phyloP scores from a whole-genome alignment of 1,140 invertebrate genomes.

The Trachymyrmex septentrionalis region DNA sequence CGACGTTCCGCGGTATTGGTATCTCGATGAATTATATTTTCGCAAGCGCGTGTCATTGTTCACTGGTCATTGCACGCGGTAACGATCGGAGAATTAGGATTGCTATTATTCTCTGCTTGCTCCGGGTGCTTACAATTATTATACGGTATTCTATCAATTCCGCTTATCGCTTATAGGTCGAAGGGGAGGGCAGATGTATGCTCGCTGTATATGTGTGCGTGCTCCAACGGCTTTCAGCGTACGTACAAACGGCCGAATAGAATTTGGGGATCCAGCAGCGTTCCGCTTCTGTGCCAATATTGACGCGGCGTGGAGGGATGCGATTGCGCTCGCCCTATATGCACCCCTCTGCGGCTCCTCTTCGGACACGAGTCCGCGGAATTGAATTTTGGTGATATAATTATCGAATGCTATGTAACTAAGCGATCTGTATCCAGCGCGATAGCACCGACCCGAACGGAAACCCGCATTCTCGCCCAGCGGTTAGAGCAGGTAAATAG shows the following conservation, averaged over 20 bases:
- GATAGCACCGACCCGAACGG: conserved; percentile 22
- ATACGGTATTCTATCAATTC: conserved; percentile 69
- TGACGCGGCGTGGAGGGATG: conserved; percentile 58
- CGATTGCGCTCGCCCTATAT: conserved; percentile 63
- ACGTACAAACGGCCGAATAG: conserved; percentile 47
- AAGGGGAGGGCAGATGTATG: background rate
- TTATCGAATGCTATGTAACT: conserved; percentile 57
- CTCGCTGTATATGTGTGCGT: background rate
- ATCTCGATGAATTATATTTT: conserved; percentile 56
- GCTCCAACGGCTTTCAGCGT: conserved; percentile 22
- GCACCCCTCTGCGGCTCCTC: conserved; percentile 42
- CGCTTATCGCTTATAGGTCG: conserved; percentile 46
- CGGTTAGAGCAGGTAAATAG: conserved; percentile 43
- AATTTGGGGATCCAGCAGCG: conserved; percentile 62
- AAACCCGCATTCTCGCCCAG: conserved; percentile 14
- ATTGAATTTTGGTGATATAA: conserved; percentile 62
- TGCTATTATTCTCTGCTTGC: background rate
- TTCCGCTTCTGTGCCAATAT: conserved; percentile 70
- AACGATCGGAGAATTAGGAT: conserved; percentile 67
- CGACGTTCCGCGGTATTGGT: conserved; percentile 56
- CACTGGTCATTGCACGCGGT: background rate
- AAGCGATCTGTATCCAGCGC: conserved; percentile 53
- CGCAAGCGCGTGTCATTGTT: conserved; percentile 46
- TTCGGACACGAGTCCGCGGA: conserved; percentile 31
- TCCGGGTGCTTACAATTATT: conserved; percentile 67